Percentiles rank a stretch among this genome's conserved stretches.
Conservation (phyloP, 2,888 invertebrate genomes). For the Sussaba pulchella region DNA sequence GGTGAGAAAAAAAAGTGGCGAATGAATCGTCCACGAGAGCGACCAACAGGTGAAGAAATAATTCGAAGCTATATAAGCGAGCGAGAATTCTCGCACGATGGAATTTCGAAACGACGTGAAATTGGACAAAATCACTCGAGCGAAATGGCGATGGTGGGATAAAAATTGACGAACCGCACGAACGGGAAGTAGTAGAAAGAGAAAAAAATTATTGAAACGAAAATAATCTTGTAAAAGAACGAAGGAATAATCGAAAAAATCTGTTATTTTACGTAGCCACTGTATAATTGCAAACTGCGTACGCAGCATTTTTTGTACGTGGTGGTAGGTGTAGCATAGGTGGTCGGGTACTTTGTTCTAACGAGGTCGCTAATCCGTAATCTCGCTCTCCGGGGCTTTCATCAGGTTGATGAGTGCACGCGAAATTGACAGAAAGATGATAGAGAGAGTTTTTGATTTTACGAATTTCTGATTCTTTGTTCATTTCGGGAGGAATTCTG, state of each 20-base stretch:
- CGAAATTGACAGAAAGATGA: background rate
- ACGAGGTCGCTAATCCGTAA: slow-evolving; percentile 24
- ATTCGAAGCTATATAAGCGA: background rate
- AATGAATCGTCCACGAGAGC: background rate
- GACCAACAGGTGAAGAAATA: slow-evolving; percentile 30
- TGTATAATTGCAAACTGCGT: slow-evolving; percentile 13
- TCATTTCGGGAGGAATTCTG: background rate
- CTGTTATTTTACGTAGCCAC: slow-evolving; percentile 12
- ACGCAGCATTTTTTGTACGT: too few relatives aligned
- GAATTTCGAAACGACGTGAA: background rate
- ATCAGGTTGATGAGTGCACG: slow-evolving; percentile 20
- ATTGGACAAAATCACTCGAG: background rate
- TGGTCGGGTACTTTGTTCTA: slow-evolving; percentile 15
- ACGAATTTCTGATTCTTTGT: background rate
- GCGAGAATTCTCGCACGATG: background rate
- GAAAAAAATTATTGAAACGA: too few relatives aligned
- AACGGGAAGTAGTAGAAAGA: too few relatives aligned
- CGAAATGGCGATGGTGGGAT: background rate
- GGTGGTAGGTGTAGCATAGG: background rate
- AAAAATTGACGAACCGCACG: slow-evolving; percentile 17
- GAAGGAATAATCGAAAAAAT: background rate
- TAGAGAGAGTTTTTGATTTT: background rate
- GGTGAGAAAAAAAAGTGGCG: background rate
- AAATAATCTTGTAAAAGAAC: background rate
- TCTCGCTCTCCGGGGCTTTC: slow-evolving; percentile 2